Evolutionary conservation across 2,113 vertebrate species (phyloP).

Genomic region (Ceratotherium simum): DNA sequence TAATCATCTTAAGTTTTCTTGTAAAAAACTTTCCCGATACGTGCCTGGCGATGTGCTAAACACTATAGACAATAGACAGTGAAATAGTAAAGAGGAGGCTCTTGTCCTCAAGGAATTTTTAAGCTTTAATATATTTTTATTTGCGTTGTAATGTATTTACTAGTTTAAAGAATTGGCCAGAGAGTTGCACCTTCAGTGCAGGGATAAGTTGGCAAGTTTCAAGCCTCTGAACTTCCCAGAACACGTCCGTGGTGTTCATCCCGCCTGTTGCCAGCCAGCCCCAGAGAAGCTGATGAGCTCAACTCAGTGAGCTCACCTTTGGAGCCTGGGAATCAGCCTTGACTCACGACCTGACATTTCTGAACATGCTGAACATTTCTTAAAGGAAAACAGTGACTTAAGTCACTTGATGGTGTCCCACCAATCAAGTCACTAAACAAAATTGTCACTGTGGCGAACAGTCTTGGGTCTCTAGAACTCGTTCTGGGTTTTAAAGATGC

Average conservation of each 20-base stretch:
- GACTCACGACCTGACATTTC: background rate
- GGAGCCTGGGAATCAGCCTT: background rate
- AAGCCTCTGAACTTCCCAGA: background rate
- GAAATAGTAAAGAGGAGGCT: background rate
- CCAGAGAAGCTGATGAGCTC: background rate
- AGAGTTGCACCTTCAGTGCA: background rate
- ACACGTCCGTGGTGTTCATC: fast-evolving
- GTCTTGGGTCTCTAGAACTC: background rate
- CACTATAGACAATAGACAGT: too few relatives aligned
- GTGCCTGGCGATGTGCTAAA: background rate
- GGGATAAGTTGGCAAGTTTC: background rate
- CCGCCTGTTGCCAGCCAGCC: background rate
- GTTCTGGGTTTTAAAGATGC: background rate
- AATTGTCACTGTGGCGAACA: background rate
- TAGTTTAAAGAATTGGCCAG: conserved; percentile 1
- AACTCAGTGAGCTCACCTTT: background rate
- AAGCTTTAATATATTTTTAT: background rate
- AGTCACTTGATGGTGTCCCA: background rate
- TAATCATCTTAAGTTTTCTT: background rate
- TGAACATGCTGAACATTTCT: background rate
- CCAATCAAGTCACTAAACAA: background rate
- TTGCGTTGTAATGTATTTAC: background rate
- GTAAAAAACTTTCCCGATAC: background rate
- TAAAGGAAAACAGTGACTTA: background rate
- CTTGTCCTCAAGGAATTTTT: background rate